These are phyloP conservation scores for Jacana jacana DNA, from an alignment of 2,113 vertebrate species.

Conservation along the genomic window DNA sequence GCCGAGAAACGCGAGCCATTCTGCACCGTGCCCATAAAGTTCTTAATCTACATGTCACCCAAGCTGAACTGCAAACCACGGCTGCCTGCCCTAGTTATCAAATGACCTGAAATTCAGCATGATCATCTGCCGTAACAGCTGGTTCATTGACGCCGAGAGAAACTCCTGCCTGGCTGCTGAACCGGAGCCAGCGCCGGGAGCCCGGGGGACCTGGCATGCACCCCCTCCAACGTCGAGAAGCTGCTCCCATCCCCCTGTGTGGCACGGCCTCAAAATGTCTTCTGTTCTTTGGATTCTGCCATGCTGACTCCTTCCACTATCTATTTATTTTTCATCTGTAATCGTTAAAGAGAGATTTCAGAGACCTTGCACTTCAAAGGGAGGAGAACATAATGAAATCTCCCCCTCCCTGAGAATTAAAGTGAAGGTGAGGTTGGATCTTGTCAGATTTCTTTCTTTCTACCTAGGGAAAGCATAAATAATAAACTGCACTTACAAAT, in stretches of 20 bases:
- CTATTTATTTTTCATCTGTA: background rate
- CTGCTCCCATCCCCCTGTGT: background rate
- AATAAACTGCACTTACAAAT: background rate
- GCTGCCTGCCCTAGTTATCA: conserved; percentile 56
- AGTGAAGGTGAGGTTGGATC: background rate
- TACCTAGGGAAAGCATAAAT: background rate
- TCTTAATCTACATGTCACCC: background rate
- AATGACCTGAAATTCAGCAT: conserved; percentile 63
- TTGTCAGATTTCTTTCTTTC: conserved; percentile 14
- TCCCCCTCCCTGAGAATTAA: background rate
- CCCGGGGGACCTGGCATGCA: background rate
- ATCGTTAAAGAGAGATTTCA: background rate
- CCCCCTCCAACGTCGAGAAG: background rate
- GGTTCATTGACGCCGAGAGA: background rate
- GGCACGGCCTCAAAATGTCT: conserved; percentile 8
- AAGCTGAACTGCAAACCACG: conserved; percentile 7
- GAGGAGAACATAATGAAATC: background rate
- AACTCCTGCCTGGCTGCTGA: conserved; percentile 26
- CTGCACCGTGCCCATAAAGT: background rate
- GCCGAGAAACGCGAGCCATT: background rate
- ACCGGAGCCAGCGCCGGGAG: background rate
- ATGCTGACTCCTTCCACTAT: background rate
- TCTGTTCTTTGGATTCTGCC: background rate
- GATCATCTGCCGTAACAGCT: conserved; percentile 44
- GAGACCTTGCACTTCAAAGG: conserved; percentile 44